Evolutionary conservation across 2,113 vertebrate genomes (phyloP), one percentile per base, ranked within the genome.

Genomic region (Pyxicephalus adspersus): DNA sequence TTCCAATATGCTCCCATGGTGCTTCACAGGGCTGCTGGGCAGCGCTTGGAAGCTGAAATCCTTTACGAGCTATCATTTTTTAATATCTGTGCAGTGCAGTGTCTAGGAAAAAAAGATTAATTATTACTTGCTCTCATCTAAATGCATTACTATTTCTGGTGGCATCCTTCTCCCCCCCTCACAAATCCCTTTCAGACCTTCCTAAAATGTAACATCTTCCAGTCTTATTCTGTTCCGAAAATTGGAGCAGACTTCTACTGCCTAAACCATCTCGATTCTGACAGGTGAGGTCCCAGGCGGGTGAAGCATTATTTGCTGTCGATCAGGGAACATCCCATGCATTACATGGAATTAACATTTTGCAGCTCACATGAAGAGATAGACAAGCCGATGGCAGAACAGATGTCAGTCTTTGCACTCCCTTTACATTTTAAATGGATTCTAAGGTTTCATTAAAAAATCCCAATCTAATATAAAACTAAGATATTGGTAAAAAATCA

Each of bases 1-100:
- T 63, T 75, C 71, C 80, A 25, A 73, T 82, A 82, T 82, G 74
- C 80, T 82, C 80, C 63, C 22, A 71, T 64, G 80, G 80, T 75
- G 80, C 61, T 75, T 75, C 51, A 75, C 29, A 65, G 31, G 45
- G 79, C 79, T 58, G 70, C 61, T 51, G 51, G 79, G 79, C 68
- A 64, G 79, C 55, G 61, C 79, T 22, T 51, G 28, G 51, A 50
- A 50, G 80, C 70, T 26, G 80, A 75, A 82, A 66, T 65, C 61
- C 31, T 54, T 82, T 75, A 75, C 60, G 25, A 31, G 70, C 71
- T 45, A 81, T 81, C 79, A 81, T 81, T 81, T 81, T 79, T 75
- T 82, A 80, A 82, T 82, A 73, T 74, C 70, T 66, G 70, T 23
- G 70, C 60, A n/a, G 28, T 82, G 61, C 80, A 58, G 61, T 66